Evolutionary conservation across 1,140 invertebrate species (phyloP), one percentile per base, ranked within the genome.

Genomic region (Odontomachus brunneus): DNA sequence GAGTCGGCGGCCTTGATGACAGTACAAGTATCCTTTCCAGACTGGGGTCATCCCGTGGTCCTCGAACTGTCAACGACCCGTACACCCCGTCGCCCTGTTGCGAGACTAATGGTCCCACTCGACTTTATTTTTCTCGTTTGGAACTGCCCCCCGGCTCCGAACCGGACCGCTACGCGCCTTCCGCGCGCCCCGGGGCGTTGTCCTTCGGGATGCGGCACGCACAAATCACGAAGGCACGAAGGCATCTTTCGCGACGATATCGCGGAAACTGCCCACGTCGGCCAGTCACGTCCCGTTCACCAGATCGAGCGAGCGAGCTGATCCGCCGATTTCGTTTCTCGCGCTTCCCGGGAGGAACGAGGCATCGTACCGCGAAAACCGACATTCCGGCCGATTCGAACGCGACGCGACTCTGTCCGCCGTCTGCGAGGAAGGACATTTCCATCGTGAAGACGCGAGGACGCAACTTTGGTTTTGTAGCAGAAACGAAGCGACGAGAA

Each of bases 61-160:
- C 90, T 24, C 94, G 91, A 33, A 95, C 92, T 81, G 93, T 93
- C 75, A 95, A 76, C 4, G 92, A 84, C 0, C 95, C 95, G 19
- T 93, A 95, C 12, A 94, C 75, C 0, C 94, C 95, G 53, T 94
- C 93, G 24, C 91, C 93, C 29, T 94, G 93, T 87, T 95, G 95
- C 29, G 92, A 91, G 17, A 94, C 94, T 87, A 78, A 89, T 75
- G 55, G 49, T 49, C n/a, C 66, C 33, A 29, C 1, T 24, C 38
- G 22, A 66, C 74, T 83, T 69, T 22, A 59, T 60, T 76, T 73
- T 22, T 74, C 24, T 75, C 29, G 33, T 33, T 49, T 7, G 9
- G 19, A 24, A 74, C 51, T 74, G 22, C n/a, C n/a, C n/a, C n/a
- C n/a, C n/a, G n/a, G n/a, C n/a, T n/a, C n/a, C n/a, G n/a, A n/a